Evolutionary conservation across 1,140 invertebrate species (phyloP), one percentile per base, ranked within the genome.

Genomic region (Patella vulgata): DNA sequence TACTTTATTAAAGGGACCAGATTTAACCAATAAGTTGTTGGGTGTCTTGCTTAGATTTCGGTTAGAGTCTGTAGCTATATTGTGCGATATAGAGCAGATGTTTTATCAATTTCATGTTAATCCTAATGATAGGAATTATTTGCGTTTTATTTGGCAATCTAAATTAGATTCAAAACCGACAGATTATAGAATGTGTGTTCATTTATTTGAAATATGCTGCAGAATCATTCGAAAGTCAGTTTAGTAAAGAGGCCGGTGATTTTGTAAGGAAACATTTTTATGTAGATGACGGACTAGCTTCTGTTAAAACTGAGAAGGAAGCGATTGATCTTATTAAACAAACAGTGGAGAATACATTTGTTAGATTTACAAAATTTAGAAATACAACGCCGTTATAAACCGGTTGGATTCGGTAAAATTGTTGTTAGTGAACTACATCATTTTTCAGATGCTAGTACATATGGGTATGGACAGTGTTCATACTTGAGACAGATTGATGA

Each of bases 61-160:
- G 39, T 25, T 50, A 39, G n/a, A 66, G 23, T 62, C 63, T 33
- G 33, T 74, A 0, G 70, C 66, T 4, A 44, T 74, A 14, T 59
- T 66, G 46, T 68, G 72, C 48, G 72, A 74, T 46, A 54, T 74
- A 1, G 71, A 73, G 47, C 46, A n/a, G n/a, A n/a, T n/a, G n/a
- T n/a, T n/a, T n/a, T n/a, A n/a, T n/a, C n/a, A n/a, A n/a, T n/a
- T n/a, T 54, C 30, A 73, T 70, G 67, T 73, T 73, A 28, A 57
- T 69, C 42, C 11, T 14, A 17, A 31, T 62, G 4, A 17, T 33
- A 9, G 30, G 19, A 40, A 71, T 27, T 66, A 40, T 12, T 36
- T 63, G n/a, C 33, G 54, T 23, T 67, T 71, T 27, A 19, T 71
- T 27, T 67, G 68, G 60, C 67, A 56, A 57, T 51, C n/a, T n/a